Percentiles rank a stretch among this genome's conserved stretches.
These are phyloP conservation scores for Frankliniella intonsa DNA, from an alignment of 2,888 invertebrate genomes.

Conservation along the genomic window DNA sequence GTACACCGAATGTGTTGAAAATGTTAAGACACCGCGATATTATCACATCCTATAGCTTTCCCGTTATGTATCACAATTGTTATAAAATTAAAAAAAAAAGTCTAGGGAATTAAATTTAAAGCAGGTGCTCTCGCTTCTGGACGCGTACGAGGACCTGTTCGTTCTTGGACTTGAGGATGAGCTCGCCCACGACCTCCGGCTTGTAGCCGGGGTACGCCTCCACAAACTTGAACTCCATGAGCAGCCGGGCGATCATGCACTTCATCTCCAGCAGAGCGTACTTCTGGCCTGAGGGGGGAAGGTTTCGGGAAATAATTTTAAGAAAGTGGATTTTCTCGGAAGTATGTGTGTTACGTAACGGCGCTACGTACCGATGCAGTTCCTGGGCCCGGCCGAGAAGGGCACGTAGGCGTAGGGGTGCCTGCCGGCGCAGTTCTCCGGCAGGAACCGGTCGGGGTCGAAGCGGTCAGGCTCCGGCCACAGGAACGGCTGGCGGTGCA, in stretches of 20 bases:
- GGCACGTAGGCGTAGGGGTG: conserved; percentile 49
- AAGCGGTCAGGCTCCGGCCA: conserved; percentile 49
- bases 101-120: too few relatives aligned
- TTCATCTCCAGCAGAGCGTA: conserved; percentile 11
- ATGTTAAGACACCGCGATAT: too few relatives aligned
- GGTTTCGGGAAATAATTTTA: too few relatives aligned
- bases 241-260: background rate
- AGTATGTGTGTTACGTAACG: too few relatives aligned
- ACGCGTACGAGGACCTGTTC: background rate
- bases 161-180: background rate
- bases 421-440: conserved; percentile 45
- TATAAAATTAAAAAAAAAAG: too few relatives aligned
- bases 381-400: conserved; percentile 49
- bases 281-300: background rate
- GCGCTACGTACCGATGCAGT: conserved; percentile 44
- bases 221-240: background rate
- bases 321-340: background rate
- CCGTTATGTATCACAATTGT: too few relatives aligned
- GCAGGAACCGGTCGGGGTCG: conserved; percentile 49
- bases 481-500: conserved; percentile 45
- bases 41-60: too few relatives aligned
- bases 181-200: background rate
- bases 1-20: too few relatives aligned
- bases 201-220: conserved; percentile 1
- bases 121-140: background rate